Evolutionary conservation across 2,113 vertebrate species (phyloP).

Genomic region (Bufo gargarizans): DNA sequence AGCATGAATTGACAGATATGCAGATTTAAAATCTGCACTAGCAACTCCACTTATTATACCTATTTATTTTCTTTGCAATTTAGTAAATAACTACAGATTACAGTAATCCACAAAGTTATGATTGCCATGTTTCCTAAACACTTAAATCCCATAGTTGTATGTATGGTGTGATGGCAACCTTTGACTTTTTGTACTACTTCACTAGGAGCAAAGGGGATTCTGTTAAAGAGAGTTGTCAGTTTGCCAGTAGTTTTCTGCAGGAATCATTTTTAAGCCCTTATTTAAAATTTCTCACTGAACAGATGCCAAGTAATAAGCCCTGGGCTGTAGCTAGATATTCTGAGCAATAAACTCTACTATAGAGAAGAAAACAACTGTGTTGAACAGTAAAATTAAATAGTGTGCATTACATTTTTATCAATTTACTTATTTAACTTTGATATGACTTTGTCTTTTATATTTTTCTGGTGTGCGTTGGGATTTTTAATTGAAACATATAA

Average conservation of each 20-base stretch:
- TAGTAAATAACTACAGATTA: background rate
- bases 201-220: slow-evolving; percentile 4
- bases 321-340: slow-evolving; percentile 1
- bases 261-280: slow-evolving; percentile 31
- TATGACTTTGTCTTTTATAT: background rate
- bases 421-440: background rate
- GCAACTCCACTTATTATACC: too few relatives aligned
- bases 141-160: background rate
- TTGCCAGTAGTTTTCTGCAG: slow-evolving; percentile 14
- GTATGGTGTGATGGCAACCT: slow-evolving; percentile 1
- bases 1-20: too few relatives aligned
- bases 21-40: too few relatives aligned
- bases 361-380: slow-evolving; percentile 1
- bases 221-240: slow-evolving; percentile 28
- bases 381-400: background rate
- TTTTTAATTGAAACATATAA: background rate
- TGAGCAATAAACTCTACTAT: slow-evolving; percentile 5
- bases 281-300: slow-evolving; percentile 30
- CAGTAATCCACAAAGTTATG: background rate
- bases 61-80: background rate
- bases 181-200: slow-evolving; percentile 6
- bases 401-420: background rate
- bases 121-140: background rate
- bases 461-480: background rate
- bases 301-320: slow-evolving; percentile 21